These are phyloP conservation scores for pig (Sus scrofa) DNA, from an alignment of 2,113 vertebrate genomes.

Conservation along the genomic window DNA sequence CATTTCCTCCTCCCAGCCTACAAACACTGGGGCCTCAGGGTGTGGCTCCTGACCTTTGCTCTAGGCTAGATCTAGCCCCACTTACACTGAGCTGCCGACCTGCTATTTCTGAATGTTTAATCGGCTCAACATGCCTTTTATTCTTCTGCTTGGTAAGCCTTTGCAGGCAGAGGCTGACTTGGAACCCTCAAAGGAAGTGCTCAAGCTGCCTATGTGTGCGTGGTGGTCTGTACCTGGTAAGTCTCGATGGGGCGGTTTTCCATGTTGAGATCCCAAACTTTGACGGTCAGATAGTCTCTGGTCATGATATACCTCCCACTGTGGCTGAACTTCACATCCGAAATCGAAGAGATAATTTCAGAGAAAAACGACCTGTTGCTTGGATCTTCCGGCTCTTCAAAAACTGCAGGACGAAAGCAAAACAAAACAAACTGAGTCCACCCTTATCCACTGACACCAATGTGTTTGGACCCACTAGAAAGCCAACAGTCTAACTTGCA, in stretches of 20 bases:
- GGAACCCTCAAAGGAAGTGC: background rate
- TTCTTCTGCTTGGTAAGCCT: background rate
- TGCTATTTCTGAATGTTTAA: background rate
- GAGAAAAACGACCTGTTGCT: conserved; percentile 98
- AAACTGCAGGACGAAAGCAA: conserved; percentile 89
- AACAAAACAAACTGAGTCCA: background rate
- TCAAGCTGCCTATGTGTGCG: rapidly evolving
- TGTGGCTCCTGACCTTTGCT: background rate
- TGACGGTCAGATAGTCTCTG: conserved; percentile 97
- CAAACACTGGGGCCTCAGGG: background rate
- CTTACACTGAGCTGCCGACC: background rate
- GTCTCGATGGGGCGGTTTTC: conserved; percentile 97
- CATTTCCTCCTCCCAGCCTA: background rate
- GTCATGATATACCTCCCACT: conserved; percentile 98
- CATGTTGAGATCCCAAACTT: conserved; percentile 99
- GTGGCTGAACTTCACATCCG: conserved; percentile 98
- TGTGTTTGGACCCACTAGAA: background rate
- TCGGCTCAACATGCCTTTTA: background rate
- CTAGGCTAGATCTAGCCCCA: background rate
- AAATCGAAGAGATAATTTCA: conserved; percentile 99
- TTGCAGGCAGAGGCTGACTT: background rate
- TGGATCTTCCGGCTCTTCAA: conserved; percentile 97
- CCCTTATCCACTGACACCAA: background rate
- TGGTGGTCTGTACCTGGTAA: conserved; percentile 91
- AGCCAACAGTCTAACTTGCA: background rate